Evolutionary conservation across 2,797 vertebrate genomes (phyloP).

Genomic region (Pangasius krempfi): DNA sequence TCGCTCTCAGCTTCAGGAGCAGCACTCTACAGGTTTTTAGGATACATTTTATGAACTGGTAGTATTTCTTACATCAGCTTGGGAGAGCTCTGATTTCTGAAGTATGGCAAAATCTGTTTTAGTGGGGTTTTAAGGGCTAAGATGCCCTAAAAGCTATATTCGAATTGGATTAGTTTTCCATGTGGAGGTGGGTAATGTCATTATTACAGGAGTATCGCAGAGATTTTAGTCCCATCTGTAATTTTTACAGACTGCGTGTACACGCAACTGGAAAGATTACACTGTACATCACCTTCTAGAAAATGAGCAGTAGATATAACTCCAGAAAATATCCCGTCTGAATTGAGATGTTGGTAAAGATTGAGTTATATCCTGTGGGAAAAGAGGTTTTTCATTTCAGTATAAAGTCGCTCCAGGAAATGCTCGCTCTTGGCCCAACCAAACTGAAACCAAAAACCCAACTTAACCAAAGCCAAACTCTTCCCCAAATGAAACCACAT

Average conservation of each 20-base stretch:
- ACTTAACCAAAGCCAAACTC: not conserved
- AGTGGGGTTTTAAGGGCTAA: no score
- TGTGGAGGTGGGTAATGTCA: not conserved
- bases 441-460: not conserved
- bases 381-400: not conserved
- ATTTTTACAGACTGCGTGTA: not conserved
- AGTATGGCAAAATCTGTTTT: not conserved
- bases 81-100: not conserved
- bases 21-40: constrained; percentile 15
- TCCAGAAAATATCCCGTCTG: not conserved
- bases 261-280: not conserved
- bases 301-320: not conserved
- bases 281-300: not conserved
- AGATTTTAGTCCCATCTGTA: not conserved
- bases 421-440: not conserved
- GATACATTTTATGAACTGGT: not conserved
- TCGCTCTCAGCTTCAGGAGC: constrained; percentile 3
- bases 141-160: not conserved
- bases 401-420: not conserved
- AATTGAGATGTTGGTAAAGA: not conserved
- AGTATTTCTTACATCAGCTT: not conserved
- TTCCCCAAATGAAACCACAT: not conserved
- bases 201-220: not conserved
- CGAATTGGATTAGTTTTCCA: not conserved
- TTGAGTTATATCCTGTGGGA: not conserved